Evolutionary conservation across 2,888 invertebrate species (phyloP), one percentile per base, ranked within the genome.

Genomic region (Eilema depressum): DNA sequence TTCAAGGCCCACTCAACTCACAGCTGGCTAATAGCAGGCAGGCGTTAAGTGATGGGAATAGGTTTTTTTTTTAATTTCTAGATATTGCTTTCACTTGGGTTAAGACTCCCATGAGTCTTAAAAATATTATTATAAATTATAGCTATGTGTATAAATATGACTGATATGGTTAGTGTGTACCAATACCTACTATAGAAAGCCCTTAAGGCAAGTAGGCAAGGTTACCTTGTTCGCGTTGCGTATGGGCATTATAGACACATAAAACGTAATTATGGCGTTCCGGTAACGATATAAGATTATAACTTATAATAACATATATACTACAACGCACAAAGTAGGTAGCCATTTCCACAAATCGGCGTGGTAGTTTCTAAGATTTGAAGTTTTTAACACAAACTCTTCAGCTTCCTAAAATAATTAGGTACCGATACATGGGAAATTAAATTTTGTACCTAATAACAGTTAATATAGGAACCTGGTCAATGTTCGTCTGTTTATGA

Each of bases 11-110:
- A 53, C 8, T 53, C 53, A n/a, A 53, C 53, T 53, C 53, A 53
- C 53, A 53, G 53, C 53, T 53, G 53, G 53, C n/a, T 53, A 53
- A 53, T 53, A 53, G 53, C 53, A 53, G 53, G n/a, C 53, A n/a
- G n/a, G n/a, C 53, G 53, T n/a, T 53, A 53, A 53, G 8, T 53
- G n/a, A 53, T 53, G 53, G 53, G 53, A 53, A 53, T 53, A 53
- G n/a, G 1, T 53, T 20, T 20, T 1, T 1, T 53, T 20, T 20
- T 1, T 53, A 53, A n/a, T 53, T 53, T n/a, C 53, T 53, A n/a
- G n/a, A 53, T 53, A 3, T 53, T 53, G 53, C 53, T 53, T 53
- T n/a, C 53, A 53, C 20, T 47, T 53, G 2, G 53, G n/a, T n/a
- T 53, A n/a, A 53, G 10, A 53, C 53, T 53, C 10, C 53, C 8